These are phyloP conservation scores for Apostichopus parvimensis DNA, from an alignment of 35 echinoderm and acorn worm genomes.

Conservation along the genomic window DNA sequence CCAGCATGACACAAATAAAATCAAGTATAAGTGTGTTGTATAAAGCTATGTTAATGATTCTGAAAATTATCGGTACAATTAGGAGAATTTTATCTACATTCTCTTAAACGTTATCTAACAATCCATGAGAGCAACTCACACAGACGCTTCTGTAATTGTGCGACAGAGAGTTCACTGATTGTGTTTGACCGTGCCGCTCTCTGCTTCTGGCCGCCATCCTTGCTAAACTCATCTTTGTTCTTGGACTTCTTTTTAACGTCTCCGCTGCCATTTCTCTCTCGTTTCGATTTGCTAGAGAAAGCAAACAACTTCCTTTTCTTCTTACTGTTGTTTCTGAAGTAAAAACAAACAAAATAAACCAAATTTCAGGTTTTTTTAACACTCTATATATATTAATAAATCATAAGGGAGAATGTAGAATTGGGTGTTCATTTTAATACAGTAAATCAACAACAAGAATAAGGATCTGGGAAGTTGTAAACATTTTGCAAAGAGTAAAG, in stretches of 20 bases:
- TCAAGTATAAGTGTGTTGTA: no score
- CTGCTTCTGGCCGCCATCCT: neutral
- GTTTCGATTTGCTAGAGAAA: neutral
- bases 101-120: no score
- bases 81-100: no score
- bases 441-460: no score
- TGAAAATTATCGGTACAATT: no score
- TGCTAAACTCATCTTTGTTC: constrained; percentile 15
- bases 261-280: constrained; percentile 9
- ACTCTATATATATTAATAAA: neutral
- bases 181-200: constrained; percentile 22
- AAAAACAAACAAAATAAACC: neutral
- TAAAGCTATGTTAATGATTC: no score
- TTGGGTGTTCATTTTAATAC: no score
- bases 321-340: constrained; percentile 15
- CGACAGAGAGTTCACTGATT: constrained; percentile 33
- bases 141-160: constrained; percentile 28
- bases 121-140: neutral
- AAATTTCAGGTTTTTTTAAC: neutral
- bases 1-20: no score
- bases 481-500: no score
- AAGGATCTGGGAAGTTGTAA: no score
- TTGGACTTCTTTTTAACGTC: constrained; percentile 33
- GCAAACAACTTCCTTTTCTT: neutral
- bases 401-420: neutral